Base-by-base conservation (phyloP, 1,140 invertebrate species). In the Charaxes varanes region DNA sequence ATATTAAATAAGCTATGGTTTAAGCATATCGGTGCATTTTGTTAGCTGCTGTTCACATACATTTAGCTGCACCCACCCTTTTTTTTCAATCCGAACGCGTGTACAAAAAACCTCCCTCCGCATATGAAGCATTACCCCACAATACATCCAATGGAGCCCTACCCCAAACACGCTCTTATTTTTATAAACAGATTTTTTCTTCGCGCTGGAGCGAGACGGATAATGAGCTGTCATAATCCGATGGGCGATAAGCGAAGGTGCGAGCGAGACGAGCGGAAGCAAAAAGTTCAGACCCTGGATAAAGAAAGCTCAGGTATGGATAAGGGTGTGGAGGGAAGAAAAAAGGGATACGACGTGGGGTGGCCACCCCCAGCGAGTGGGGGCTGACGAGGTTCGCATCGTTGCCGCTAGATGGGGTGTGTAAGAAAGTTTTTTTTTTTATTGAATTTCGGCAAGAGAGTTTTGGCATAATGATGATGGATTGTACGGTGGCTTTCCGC, bases 381-480 rank as follows among this genome's bases (percentile, higher is more conserved):
- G 54, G 48, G 56, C 38, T 10, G 32, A 41, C 38, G 54, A 61
- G 59, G 64, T 78, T 78, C 70, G 23, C 44, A 50, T 19, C 41
- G 48, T 50, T 38, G 52, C 68, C 77, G 61, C 61, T 78, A 79
- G 78, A 79, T 82, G 78, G 78, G 72, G 57, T 71, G 59, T 53
- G 52, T 37, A 53, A 57, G 55, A 62, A 77, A 76, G 62, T 76
- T 78, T 76, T 77, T 77, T n/a, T n/a, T n/a, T 77, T 79, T 79
- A 79, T 82, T 77, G 70, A 81, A 78, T 79, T 79, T 73, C 56
- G 64, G 64, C 64, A 63, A 53, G 46, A 57, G 65, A 77, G 72
- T 78, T 79, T 72, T 61, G 73, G 68, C 72, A 66, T 82, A 82
- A 79, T 76, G 74, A 82, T 82, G 74, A 82, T 82, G 71, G 74